Base-by-base conservation (phyloP, 2,113 vertebrate genomes). In the Neodon shergylaensis region DNA sequence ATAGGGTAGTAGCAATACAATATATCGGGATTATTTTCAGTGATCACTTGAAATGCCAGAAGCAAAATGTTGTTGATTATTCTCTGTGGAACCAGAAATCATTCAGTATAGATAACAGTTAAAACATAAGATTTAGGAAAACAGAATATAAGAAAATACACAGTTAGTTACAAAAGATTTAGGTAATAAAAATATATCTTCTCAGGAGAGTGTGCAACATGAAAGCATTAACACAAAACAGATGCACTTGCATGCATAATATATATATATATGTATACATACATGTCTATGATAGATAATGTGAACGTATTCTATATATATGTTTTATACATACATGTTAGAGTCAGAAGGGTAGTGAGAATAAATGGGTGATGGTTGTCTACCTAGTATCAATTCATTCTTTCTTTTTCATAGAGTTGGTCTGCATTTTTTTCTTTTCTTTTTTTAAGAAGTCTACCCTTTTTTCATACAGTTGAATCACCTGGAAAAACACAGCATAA, bases 21-120 rank as follows among this genome's bases (percentile, higher is more conserved):
- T 73, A 36, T 39, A 90, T 66, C 28, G 39, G 42, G 26, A 68
- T 65, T n/a, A 92, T 82, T 94, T 91, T 92, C 42, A 92, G 26
- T 66, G 47, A 68, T 39, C 21, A 70, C 1, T n/a, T 95, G 42
- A 91, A 88, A 76, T 54, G 11, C 17, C 39, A 42, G 66, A n/a
- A 16, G 3, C 16, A 47, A 74, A 79, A 1, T 31, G 13, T 22
- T 42, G 65, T 65, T 52, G 19, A 90, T 77, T 73, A 44, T 54
- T 92, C 70, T 79, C 36, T 28, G 7, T 90, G 36, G 65, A 76
- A 5, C 9, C 19, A 88, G 33, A 19, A 88, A 3, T 42, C n/a
- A 58, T 52, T 5, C 19, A 24, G 24, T 84, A 84, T 31, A 86
- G 21, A 82, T 39, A 8, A 14, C 22, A 44, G 5, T 61, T 21